These are phyloP conservation scores for Euleptes europaea DNA, from an alignment of 2,113 vertebrate species.

Conservation along the genomic window DNA sequence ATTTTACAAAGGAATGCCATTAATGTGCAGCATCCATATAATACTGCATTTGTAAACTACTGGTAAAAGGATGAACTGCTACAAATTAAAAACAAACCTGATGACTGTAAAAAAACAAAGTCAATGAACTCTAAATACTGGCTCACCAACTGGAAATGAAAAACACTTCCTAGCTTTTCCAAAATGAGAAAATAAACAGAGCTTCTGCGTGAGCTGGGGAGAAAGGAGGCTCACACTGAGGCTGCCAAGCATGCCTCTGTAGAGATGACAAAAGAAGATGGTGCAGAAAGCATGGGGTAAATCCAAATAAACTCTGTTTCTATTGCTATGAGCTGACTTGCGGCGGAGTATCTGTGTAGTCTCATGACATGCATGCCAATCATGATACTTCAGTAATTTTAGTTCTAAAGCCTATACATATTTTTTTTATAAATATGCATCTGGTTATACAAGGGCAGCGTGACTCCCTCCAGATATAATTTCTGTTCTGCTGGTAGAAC, in stretches of 20 bases:
- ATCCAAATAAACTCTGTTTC: not conserved
- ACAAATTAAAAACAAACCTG: constrained; percentile 51
- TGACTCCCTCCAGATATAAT: not conserved
- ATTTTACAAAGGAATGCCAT: constrained; percentile 64
- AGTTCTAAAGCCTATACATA: not conserved
- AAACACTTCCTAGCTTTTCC: not conserved
- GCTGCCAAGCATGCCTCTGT: not conserved
- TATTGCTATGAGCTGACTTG: not conserved
- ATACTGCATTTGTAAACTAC: constrained; percentile 47
- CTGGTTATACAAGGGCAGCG: not conserved
- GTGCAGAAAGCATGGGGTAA: not conserved
- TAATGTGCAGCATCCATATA: constrained; percentile 60
- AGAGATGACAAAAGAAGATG: not conserved
- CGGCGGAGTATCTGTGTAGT: not conserved
- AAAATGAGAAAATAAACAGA: not conserved
- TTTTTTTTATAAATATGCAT: not conserved
- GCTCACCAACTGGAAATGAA: constrained; percentile 27
- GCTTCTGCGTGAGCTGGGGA: not conserved
- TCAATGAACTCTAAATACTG: constrained; percentile 47
- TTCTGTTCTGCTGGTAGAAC: not conserved
- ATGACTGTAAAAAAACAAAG: constrained; percentile 13
- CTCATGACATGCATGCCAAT: not conserved
- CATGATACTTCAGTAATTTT: not conserved
- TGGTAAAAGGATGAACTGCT: constrained; percentile 52
- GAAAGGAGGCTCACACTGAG: not conserved